Conservation (phyloP, 2,113 vertebrate genomes). For the Trichechus manatus region DNA sequence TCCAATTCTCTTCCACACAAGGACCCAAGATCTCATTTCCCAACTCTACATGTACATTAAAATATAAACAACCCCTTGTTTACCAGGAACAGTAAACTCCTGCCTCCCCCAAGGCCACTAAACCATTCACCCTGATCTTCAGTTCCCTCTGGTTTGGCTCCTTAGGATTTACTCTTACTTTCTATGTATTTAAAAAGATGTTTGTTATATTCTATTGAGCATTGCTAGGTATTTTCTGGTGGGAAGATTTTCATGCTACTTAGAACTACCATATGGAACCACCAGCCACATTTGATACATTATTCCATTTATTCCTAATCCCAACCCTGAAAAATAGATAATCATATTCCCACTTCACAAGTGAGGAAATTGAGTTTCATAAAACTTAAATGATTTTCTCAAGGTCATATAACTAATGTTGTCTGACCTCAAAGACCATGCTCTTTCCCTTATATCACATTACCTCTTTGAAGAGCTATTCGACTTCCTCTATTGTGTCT, state of each 20-base stretch:
- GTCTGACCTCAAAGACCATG: slow-evolving; percentile 15
- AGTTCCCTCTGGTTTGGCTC: neutral
- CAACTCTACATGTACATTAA: neutral
- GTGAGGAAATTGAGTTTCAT: slow-evolving; percentile 4
- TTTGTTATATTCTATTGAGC: neutral
- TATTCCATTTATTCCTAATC: neutral
- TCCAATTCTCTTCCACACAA: neutral
- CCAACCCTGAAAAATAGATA: neutral
- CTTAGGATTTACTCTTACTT: neutral
- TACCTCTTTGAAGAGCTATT: slow-evolving; percentile 10
- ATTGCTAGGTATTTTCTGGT: slow-evolving; percentile 44
- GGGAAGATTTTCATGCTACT: neutral
- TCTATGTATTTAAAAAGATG: slow-evolving; percentile 40
- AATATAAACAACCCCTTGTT: slow-evolving; percentile 2
- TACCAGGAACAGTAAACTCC: neutral
- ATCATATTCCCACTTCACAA: slow-evolving; percentile 42
- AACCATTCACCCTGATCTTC: neutral
- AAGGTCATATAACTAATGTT: slow-evolving; percentile 8
- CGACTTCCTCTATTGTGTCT: neutral
- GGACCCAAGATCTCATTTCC: neutral
- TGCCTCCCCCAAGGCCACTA: neutral
- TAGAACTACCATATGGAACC: neutral
- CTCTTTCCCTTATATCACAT: neutral
- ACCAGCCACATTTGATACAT: neutral
- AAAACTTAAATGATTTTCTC: slow-evolving; percentile 46